phyloP scores from a whole-genome alignment of 2,797 vertebrate species.

The Eulemur albifrons region DNA sequence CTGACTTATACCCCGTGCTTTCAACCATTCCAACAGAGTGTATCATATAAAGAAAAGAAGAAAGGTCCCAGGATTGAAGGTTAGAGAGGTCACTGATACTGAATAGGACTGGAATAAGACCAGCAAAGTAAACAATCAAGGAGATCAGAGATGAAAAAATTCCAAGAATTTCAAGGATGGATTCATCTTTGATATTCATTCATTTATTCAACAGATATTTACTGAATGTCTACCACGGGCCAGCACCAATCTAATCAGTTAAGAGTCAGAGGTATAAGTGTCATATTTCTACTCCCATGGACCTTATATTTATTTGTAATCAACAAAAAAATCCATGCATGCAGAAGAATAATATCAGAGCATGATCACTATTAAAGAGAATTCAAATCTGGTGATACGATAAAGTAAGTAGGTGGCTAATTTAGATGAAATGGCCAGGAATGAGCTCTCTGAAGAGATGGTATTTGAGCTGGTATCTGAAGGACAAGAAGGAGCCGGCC shows the following conservation, averaged over 20 bases:
- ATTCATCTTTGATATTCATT: not conserved
- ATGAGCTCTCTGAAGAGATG: not conserved
- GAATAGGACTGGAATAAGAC: not conserved
- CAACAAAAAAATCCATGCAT: not conserved
- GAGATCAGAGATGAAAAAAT: not conserved
- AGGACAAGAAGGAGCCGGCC: not conserved
- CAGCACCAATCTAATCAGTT: not conserved
- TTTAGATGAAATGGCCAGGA: not conserved
- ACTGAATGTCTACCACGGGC: not conserved
- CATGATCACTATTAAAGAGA: not conserved
- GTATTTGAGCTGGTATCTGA: not conserved
- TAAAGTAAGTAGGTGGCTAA: not conserved
- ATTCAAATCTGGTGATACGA: not conserved
- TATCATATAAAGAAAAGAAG: not conserved
- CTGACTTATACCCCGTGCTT: not conserved
- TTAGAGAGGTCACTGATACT: not conserved
- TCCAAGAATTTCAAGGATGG: not conserved
- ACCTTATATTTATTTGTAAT: not conserved
- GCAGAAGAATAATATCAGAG: not conserved
- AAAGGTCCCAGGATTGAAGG: not conserved
- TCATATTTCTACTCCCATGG: not conserved
- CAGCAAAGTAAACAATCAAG: not conserved
- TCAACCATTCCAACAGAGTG: not conserved
- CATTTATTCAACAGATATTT: not conserved
- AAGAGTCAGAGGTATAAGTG: not conserved